Evolutionary conservation across 2,113 vertebrate species (phyloP), one percentile per base, ranked within the genome.

Genomic region (Oncorhynchus mykiss): DNA sequence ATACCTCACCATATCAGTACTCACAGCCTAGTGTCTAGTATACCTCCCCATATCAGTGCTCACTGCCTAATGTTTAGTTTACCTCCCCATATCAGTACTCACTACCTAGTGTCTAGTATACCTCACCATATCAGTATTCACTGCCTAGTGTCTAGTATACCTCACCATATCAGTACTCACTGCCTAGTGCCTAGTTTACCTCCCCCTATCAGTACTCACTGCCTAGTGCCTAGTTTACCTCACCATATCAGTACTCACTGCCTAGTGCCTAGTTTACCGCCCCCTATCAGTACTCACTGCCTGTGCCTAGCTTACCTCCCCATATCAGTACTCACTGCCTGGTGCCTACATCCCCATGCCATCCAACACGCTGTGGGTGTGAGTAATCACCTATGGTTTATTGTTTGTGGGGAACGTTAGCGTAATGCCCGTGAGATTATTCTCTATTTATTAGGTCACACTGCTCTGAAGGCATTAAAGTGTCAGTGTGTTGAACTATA

Each of bases 1-100:
- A 0, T 34, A 34, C 31, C 1, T 34, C 31, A 0, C 31, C 31
- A 0, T 34, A 34, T 34, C 31, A 34, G 31, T 34, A 1, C 5
- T 6, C 5, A 34, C 0, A 6, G 1, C 5, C 31, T 34, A 34
- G 31, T 1, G 1, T 0, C 31, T 34, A 1, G 31, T 34, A 0
- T 34, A 34, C 5, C 31, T 34, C 5, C 0, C 31, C 31, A 0
- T 34, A 34, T 34, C 5, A 34, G 31, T 34, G 6, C 31, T 6
- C 31, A 34, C 31, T 34, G 0, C 31, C 31, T 34, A 34, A 5
- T 34, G 31, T 1, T 5, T 34, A 1, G 31, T 31, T 0, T 31
- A 31, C 5, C 31, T 31, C 31, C 0, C 31, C 31, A 1, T 31
- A 6, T 31, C 31, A 31, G 4, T 31, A 31, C 5, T 5, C 31